These are phyloP conservation scores for Octopus sinensis DNA, from an alignment of 1,140 invertebrate genomes.

Conservation along the genomic window DNA sequence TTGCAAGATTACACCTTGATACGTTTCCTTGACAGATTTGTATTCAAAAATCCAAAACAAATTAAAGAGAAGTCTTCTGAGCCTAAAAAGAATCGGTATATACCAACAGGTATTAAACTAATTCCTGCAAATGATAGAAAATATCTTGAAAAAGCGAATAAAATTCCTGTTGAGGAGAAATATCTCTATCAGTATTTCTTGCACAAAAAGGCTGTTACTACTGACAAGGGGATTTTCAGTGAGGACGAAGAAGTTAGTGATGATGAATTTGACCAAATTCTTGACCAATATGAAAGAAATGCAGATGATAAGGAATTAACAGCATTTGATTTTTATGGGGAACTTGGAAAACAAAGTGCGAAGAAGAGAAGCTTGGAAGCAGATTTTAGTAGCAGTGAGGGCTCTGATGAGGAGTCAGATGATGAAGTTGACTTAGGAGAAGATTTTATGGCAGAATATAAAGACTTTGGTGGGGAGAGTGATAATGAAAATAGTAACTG, in stretches of 20 bases:
- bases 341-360: slow-evolving; percentile 20
- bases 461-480: slow-evolving; percentile 26
- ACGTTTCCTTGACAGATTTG: slow-evolving; percentile 89
- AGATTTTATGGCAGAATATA: slow-evolving; percentile 40
- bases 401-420: slow-evolving; percentile 43
- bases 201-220: background rate
- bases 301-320: slow-evolving; percentile 19
- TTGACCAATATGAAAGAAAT: slow-evolving; percentile 42
- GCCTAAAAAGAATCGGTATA: slow-evolving; percentile 11
- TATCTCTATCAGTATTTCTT: slow-evolving; percentile 66
- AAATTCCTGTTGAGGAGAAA: slow-evolving; percentile 77
- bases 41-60: slow-evolving; percentile 91
- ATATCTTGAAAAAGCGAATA: slow-evolving; percentile 68
- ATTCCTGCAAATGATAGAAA: slow-evolving; percentile 68
- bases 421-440: slow-evolving; percentile 52
- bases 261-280: slow-evolving; percentile 73
- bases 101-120: slow-evolving; percentile 59
- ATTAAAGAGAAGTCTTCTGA: slow-evolving; percentile 57
- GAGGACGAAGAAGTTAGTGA: slow-evolving; percentile 81
- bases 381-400: slow-evolving; percentile 38
- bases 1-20: slow-evolving; percentile 85
- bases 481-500: background rate
- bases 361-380: slow-evolving; percentile 22
- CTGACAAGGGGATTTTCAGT: slow-evolving; percentile 45
- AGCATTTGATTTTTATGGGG: slow-evolving; percentile 15